phyloP scores from a whole-genome alignment of 2,797 vertebrate genomes.

The Silurus lanzhouensis region DNA sequence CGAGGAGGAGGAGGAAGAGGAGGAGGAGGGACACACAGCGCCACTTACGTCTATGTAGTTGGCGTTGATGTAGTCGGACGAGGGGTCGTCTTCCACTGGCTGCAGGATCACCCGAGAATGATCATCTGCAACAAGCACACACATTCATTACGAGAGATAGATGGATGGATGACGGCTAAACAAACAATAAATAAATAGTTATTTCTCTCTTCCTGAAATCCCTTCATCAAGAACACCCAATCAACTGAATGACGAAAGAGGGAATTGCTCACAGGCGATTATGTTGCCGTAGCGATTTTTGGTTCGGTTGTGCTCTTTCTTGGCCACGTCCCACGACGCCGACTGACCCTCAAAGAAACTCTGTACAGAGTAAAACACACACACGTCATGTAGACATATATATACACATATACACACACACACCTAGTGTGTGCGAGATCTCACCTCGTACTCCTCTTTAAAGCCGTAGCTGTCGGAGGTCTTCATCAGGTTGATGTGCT shows the following conservation, averaged over 20 bases:
- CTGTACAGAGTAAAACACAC: constrained; percentile 66
- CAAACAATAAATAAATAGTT: neutral
- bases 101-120: constrained; percentile 99
- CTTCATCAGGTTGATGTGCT: constrained; percentile 99
- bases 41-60: constrained; percentile 99
- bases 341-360: constrained; percentile 99
- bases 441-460: constrained; percentile 99
- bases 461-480: constrained; percentile 99
- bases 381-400: neutral
- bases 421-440: constrained; percentile 19
- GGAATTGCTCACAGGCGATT: constrained; percentile 90
- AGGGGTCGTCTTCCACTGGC: constrained; percentile 96
- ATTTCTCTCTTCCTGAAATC: neutral
- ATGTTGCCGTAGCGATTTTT: constrained; percentile 99
- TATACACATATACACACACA: too few relatives aligned
- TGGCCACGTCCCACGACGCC: constrained; percentile 98
- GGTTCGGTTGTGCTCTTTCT: constrained; percentile 98
- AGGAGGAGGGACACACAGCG: constrained; percentile 71
- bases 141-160: neutral
- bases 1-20: constrained; percentile 70
- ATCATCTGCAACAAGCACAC: constrained; percentile 81
- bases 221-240: neutral
- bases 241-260: neutral
- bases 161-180: too few relatives aligned
- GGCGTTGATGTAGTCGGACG: constrained; percentile 99